phyloP scores from a whole-genome alignment of 1,140 invertebrate genomes.

The Heliconius hewitsoni region DNA sequence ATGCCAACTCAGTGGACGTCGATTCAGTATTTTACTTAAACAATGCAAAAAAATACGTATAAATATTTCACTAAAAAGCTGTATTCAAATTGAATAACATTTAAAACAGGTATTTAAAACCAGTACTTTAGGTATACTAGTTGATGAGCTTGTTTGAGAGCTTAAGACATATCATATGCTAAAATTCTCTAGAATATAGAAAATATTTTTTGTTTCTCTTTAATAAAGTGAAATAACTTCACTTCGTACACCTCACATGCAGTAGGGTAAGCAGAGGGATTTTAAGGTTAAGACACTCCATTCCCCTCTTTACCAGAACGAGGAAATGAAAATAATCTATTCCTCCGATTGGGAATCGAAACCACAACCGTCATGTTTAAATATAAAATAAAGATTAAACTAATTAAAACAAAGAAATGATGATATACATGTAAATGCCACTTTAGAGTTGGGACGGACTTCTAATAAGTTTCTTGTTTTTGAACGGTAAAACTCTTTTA shows the following conservation, averaged over 20 bases:
- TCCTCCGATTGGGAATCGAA: too few relatives aligned
- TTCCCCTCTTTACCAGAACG: too few relatives aligned
- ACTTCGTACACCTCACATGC: too few relatives aligned
- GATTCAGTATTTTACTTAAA: neutral
- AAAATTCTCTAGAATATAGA: neutral
- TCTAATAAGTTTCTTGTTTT: neutral
- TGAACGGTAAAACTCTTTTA: neutral
- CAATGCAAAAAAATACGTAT: neutral
- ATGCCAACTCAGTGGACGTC: too few relatives aligned
- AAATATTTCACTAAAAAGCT: neutral
- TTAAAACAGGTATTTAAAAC: slow-evolving; percentile 10
- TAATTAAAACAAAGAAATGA: neutral
- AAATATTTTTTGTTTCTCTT: too few relatives aligned
- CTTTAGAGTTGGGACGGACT: neutral
- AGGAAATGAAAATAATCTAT: too few relatives aligned
- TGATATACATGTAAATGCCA: neutral
- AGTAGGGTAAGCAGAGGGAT: too few relatives aligned
- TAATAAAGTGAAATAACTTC: too few relatives aligned
- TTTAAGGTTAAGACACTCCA: too few relatives aligned
- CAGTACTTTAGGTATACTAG: neutral
- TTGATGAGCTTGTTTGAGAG: slow-evolving; percentile 2
- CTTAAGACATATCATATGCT: neutral
- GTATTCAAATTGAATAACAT: slow-evolving; percentile 3
- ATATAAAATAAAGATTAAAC: too few relatives aligned
- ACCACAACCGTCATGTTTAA: too few relatives aligned